phyloP scores from a whole-genome alignment of 2,113 vertebrate genomes.

The Lophotis ruficrista region DNA sequence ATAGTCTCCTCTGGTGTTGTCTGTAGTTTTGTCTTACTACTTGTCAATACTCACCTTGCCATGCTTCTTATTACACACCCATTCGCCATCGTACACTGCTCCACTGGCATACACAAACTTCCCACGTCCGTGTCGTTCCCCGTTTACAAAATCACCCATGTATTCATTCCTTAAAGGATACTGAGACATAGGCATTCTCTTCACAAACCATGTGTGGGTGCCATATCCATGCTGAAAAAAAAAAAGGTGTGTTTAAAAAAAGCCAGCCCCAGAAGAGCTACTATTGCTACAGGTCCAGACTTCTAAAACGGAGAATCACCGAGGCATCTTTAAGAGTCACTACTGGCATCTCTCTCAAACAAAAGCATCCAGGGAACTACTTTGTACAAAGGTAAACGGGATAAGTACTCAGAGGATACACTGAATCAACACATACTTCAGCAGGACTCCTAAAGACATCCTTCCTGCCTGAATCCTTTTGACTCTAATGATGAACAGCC shows the following conservation, averaged over 20 bases:
- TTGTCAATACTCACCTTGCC: constrained; percentile 76
- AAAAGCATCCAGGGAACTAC: background rate
- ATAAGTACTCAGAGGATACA: background rate
- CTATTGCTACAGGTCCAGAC: background rate
- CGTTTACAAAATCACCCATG: constrained; percentile 79
- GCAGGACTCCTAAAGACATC: background rate
- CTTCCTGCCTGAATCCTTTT: background rate
- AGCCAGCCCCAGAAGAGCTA: background rate
- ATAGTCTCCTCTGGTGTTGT: background rate
- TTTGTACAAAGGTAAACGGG: background rate
- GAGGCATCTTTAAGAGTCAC: background rate
- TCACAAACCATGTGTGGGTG: constrained; percentile 82
- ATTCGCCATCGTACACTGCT: constrained; percentile 80
- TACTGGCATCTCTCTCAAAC: background rate
- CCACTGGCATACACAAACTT: constrained; percentile 84
- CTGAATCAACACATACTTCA: background rate
- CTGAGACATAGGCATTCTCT: constrained; percentile 70
- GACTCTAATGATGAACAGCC: background rate
- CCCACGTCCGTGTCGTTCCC: constrained; percentile 82
- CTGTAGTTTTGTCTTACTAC: background rate
- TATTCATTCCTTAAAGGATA: constrained; percentile 85
- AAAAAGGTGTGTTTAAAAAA: background rate
- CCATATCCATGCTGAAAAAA: constrained; percentile 86
- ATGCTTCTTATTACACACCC: constrained; percentile 85
- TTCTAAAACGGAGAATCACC: background rate